Base-by-base conservation (phyloP, 2,113 vertebrate genomes). In the Tupaia tana region DNA sequence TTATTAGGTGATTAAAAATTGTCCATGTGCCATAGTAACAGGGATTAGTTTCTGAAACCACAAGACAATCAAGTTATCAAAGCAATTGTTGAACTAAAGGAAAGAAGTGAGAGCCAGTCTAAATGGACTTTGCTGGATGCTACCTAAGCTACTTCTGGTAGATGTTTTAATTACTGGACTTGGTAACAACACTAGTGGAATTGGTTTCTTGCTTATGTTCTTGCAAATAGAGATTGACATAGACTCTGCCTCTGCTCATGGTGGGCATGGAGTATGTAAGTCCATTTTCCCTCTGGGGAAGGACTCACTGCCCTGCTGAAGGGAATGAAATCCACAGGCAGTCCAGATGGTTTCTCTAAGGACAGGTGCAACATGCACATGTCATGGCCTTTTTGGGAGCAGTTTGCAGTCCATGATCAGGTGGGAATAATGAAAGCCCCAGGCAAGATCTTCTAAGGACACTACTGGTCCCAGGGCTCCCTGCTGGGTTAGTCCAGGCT, bases 1-100 rank as follows among this genome's bases (percentile, higher is more conserved):
- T 95, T 89, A 91, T 61, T 31, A 93, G 31, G 79, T 86, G 19
- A 91, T 86, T 96, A 67, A 93, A 96, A 90, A 70, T 43, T 24
- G 82, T 91, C 31, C 66, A 67, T 27, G 89, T 52, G 43, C 66
- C 31, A 58, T 54, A 34, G 61, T 31, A 58, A 73, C 2, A 83
- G 43, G 84, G 59, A 75, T 89, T 84, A 78, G 2, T 64, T 91
- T 93, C 84, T 63, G 58, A 93, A 89, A 61, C 11, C 31, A 70
- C 10, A 92, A 90, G 67, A 52, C 54, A 74, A 84, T 52, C 59
- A 92, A 70, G 18, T 75, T 90, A 93, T 66, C 73, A 90, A 95
- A 88, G 69, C 20, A 77, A 43, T 80, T 91, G 18, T 86, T 90
- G 91, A 82, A 67, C 31, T 75, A 58, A 14, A 95, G 19, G 14